Conservation (phyloP, 1,140 invertebrate species). For the Habropoda laboriosa region DNA sequence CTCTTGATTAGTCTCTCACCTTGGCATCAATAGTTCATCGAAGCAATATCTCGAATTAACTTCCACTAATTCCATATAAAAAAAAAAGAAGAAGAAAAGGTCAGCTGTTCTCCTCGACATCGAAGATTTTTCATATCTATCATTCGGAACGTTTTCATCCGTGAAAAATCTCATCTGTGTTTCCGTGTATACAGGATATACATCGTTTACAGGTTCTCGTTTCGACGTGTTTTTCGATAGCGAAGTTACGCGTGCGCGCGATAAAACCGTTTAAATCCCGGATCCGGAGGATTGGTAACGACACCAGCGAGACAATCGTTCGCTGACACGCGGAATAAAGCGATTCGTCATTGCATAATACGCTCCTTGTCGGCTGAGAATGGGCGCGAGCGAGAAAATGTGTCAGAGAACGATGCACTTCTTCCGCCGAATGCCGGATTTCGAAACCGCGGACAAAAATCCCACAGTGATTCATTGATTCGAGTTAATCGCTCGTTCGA, state of each 20-base stretch:
- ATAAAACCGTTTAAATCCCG: slow-evolving; percentile 16
- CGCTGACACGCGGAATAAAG: slow-evolving; percentile 5
- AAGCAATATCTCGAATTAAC: background rate
- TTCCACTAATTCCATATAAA: background rate
- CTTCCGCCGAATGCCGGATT: slow-evolving; percentile 1
- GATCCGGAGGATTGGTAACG: background rate
- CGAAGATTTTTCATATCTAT: background rate
- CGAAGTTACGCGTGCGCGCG: background rate
- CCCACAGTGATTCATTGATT: slow-evolving; percentile 15
- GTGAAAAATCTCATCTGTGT: too few relatives aligned
- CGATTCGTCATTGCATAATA: slow-evolving; percentile 11
- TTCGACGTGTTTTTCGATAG: background rate
- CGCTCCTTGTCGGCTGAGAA: background rate
- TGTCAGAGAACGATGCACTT: slow-evolving; percentile 11
- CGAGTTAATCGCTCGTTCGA: background rate
- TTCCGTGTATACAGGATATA: too few relatives aligned
- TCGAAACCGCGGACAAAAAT: slow-evolving; percentile 32
- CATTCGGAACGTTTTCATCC: background rate
- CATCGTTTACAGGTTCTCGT: background rate
- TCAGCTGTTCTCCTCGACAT: background rate
- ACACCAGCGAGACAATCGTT: slow-evolving; percentile 19
- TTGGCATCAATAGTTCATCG: background rate
- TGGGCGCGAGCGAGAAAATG: background rate
- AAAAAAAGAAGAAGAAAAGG: background rate
- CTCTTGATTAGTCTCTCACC: background rate